These are phyloP conservation scores for Cecropterus lyciades DNA, from an alignment of 1,140 invertebrate genomes.

Conservation along the genomic window DNA sequence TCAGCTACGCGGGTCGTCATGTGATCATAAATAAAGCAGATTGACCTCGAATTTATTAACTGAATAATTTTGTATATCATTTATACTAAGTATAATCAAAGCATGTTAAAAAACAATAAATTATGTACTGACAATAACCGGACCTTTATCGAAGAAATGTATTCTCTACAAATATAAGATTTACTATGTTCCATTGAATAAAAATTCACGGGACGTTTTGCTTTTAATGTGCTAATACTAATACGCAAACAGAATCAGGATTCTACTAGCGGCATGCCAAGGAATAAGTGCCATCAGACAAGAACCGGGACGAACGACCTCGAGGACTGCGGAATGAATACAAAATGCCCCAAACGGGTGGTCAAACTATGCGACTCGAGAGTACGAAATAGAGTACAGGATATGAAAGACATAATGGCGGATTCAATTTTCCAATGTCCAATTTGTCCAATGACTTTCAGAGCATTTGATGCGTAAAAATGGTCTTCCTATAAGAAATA, in stretches of 20 bases:
- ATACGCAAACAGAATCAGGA: slow-evolving; percentile 66
- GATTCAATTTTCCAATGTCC: no score
- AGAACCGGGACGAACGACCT: slow-evolving; percentile 82
- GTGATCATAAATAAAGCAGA: no score
- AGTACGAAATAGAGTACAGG: slow-evolving; percentile 45
- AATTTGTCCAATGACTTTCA: no score
- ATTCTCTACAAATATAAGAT: slow-evolving; percentile 25
- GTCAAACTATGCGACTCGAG: slow-evolving; percentile 44
- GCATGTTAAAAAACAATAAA: slow-evolving; percentile 16
- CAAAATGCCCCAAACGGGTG: slow-evolving; percentile 63
- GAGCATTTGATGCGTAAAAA: no score
- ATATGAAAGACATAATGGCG: slow-evolving; percentile 25
- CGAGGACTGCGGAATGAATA: slow-evolving; percentile 69
- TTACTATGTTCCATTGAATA: slow-evolving; percentile 37
- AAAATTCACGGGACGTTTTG: slow-evolving; percentile 57
- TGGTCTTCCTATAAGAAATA: no score
- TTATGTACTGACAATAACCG: slow-evolving; percentile 7
- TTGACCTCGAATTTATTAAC: no score
- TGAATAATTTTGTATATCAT: no score
- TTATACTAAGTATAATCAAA: background rate
- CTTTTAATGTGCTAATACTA: slow-evolving; percentile 73
- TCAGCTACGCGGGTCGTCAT: no score
- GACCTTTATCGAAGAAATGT: slow-evolving; percentile 9
- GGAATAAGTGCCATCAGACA: slow-evolving; percentile 66
- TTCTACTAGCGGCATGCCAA: slow-evolving; percentile 63